Conservation (phyloP, 2,888 invertebrate genomes). For the Tinea trinotella region DNA sequence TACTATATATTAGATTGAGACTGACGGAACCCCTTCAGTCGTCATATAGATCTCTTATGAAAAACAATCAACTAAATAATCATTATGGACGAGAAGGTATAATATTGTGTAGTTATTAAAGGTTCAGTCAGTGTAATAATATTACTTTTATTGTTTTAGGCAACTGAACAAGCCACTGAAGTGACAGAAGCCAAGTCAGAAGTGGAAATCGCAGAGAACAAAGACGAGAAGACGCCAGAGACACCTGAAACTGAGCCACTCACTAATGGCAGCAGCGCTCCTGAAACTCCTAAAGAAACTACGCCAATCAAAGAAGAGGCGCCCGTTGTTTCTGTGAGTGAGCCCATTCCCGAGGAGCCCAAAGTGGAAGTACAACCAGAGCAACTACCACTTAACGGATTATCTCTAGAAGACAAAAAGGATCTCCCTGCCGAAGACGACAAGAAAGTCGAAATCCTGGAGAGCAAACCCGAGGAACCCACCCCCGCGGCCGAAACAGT, state of each 20-base stretch:
- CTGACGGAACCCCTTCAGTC: slow-evolving; percentile 47
- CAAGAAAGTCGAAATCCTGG: slow-evolving; percentile 32
- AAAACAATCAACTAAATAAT: slow-evolving; percentile 26
- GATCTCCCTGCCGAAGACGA: slow-evolving; percentile 32
- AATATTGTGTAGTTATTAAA: slow-evolving; percentile 3
- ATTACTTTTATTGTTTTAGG: slow-evolving; percentile 33
- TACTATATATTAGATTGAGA: slow-evolving; percentile 48
- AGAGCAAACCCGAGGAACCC: slow-evolving; percentile 46
- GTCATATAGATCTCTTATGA: slow-evolving; percentile 30
- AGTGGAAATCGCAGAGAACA: slow-evolving; percentile 44
- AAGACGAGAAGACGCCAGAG: slow-evolving; percentile 59
- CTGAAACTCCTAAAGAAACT: slow-evolving; percentile 51
- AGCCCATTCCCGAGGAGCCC: slow-evolving; percentile 32
- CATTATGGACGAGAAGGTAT: slow-evolving; percentile 54
- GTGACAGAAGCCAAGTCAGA: slow-evolving; percentile 39
- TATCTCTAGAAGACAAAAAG: slow-evolving; percentile 50
- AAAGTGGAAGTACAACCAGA: slow-evolving; percentile 43
- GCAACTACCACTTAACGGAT: slow-evolving; percentile 54
- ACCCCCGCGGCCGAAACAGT: slow-evolving; percentile 31
- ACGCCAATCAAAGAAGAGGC: slow-evolving; percentile 27
- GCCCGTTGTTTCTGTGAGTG: slow-evolving; percentile 29
- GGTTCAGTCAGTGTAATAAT: background rate
- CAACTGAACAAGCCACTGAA: slow-evolving; percentile 50
- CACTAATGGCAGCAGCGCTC: slow-evolving; percentile 58
- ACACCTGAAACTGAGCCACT: slow-evolving; percentile 66